Evolutionary conservation across 2,888 invertebrate genomes (phyloP).

Genomic region (Salpingus planirostris): DNA sequence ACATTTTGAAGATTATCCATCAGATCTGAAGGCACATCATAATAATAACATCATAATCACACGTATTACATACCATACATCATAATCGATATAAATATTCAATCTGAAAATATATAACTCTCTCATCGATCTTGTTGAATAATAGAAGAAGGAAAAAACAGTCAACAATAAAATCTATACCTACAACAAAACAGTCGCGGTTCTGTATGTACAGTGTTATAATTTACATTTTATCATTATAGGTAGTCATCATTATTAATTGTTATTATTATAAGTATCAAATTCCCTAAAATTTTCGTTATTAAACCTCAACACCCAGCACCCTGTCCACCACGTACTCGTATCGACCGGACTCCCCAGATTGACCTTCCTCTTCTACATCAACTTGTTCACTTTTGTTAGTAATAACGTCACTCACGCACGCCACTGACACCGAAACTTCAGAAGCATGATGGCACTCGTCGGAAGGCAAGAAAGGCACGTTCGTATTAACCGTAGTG

Average conservation of each 20-base stretch:
- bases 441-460: slow-evolving; percentile 45
- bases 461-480: slow-evolving; percentile 67
- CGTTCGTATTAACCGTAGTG: slow-evolving; percentile 67
- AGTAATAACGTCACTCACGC: slow-evolving; percentile 33
- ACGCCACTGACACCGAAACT: slow-evolving; percentile 13
- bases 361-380: slow-evolving; percentile 33
- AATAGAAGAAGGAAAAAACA: too few relatives aligned
- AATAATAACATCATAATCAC: slow-evolving; percentile 23
- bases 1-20: slow-evolving; percentile 19
- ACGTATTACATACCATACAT: too few relatives aligned
- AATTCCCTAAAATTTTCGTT: too few relatives aligned
- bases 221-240: too few relatives aligned
- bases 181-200: too few relatives aligned
- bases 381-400: slow-evolving; percentile 13
- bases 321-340: slow-evolving; percentile 77
- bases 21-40: slow-evolving; percentile 40
- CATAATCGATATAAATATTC: slow-evolving; percentile 12
- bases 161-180: too few relatives aligned
- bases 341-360: slow-evolving; percentile 48
- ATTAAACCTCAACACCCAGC: slow-evolving; percentile 75
- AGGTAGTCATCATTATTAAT: too few relatives aligned
- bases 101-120: slow-evolving; percentile 14
- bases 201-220: too few relatives aligned
- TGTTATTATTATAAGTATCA: too few relatives aligned
- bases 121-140: too few relatives aligned